Evolutionary conservation across 2,888 invertebrate genomes (phyloP).

Genomic region (Coenonympha arcania): DNA sequence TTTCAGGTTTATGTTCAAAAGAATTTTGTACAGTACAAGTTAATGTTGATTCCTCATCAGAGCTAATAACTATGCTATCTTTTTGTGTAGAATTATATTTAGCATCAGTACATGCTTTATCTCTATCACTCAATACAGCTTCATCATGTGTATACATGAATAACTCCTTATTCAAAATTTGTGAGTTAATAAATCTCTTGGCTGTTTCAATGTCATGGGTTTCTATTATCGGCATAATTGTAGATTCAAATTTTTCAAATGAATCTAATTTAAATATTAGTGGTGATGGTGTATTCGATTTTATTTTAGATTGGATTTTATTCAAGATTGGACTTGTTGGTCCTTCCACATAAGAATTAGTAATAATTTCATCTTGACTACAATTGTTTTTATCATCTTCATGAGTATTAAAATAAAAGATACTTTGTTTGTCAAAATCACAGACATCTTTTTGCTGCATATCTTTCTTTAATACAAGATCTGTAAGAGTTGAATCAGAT

Average conservation of each 20-base stretch:
- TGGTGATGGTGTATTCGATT: constrained; percentile 30
- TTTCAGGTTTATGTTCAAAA: constrained; percentile 39
- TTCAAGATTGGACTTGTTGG: constrained; percentile 45
- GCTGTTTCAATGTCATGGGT: constrained; percentile 36
- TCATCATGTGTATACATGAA: constrained; percentile 34
- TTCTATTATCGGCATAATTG: constrained; percentile 45
- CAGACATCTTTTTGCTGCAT: neutral
- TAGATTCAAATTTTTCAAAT: constrained; percentile 58
- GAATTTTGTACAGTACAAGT: constrained; percentile 54
- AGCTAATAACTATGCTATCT: constrained; percentile 60
- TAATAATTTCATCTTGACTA: neutral
- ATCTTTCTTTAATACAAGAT: neutral
- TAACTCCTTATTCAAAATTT: constrained; percentile 38
- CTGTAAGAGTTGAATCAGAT: neutral
- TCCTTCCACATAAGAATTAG: constrained; percentile 25
- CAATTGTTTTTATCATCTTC: neutral
- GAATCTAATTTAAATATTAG: constrained; percentile 44
- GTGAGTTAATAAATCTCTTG: constrained; percentile 51
- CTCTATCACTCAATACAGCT: constrained; percentile 23
- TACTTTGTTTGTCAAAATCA: neutral
- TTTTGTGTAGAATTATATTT: constrained; percentile 28
- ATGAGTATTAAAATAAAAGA: neutral
- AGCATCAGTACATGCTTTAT: constrained; percentile 18
- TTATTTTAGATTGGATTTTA: constrained; percentile 26
- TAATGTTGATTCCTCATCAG: constrained; percentile 62